Conservation (phyloP, 30 jellyfish, hydroid and myxozoan species). For the Nemopilema nomurai region DNA sequence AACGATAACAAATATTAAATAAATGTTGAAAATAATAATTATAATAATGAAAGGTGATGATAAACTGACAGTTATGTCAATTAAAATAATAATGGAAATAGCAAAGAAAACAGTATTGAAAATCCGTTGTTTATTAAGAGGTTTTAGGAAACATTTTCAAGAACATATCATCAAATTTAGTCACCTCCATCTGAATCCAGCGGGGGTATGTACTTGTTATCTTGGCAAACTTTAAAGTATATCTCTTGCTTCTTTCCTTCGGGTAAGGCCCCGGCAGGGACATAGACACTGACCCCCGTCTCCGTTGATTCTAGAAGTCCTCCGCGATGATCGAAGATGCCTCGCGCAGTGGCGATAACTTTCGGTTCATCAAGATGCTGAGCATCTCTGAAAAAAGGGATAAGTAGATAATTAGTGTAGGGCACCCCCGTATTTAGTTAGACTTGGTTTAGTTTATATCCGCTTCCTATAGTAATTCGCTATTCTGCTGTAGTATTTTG, state of each 20-base stretch:
- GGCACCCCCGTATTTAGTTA: no score
- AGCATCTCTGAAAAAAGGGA: constrained; percentile 14
- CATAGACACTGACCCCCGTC: constrained; percentile 93
- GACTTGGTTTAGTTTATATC: no score
- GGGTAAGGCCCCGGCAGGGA: constrained; percentile 98
- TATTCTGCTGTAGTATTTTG: no score
- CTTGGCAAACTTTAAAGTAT: constrained; percentile 95
- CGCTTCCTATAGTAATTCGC: no score
- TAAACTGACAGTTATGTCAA: no score
- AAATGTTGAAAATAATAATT: no score
- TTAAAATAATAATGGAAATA: no score
- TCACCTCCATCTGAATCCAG: constrained; percentile 89
- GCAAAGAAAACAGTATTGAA: no score
- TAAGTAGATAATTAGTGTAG: no score
- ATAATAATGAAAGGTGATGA: no score
- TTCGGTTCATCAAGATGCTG: constrained; percentile 79
- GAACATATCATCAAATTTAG: no score
- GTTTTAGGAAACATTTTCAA: background rate
- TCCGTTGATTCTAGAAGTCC: constrained; percentile 95
- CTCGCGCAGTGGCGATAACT: constrained; percentile 97
- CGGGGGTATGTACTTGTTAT: constrained; percentile 97
- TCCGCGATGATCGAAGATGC: constrained; percentile 96
- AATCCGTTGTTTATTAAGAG: background rate
- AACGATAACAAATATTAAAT: no score
- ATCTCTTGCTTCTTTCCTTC: constrained; percentile 92